Conservation (phyloP, 2,888 invertebrate species). For the Coleophora deauratella region DNA sequence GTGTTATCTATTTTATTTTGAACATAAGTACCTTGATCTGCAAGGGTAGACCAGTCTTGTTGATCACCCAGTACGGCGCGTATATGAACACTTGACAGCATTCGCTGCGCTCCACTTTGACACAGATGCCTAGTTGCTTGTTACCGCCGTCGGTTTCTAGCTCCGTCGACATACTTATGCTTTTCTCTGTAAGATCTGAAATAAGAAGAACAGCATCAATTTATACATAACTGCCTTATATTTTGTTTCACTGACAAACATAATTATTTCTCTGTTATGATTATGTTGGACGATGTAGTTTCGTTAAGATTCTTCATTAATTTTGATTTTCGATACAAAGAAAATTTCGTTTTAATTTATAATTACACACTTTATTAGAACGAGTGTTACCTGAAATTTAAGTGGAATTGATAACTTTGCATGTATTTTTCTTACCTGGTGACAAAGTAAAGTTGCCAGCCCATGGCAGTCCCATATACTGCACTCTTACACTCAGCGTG, state of each 20-base stretch:
- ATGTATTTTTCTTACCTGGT: slow-evolving; percentile 44
- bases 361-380: too few relatives aligned
- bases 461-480: slow-evolving; percentile 82
- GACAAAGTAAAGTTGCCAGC: slow-evolving; percentile 79
- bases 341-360: too few relatives aligned
- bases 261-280: too few relatives aligned
- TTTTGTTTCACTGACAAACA: too few relatives aligned
- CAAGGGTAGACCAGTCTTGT: slow-evolving; percentile 88
- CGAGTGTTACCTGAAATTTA: too few relatives aligned
- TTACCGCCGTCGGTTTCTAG: slow-evolving; percentile 77
- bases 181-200: slow-evolving; percentile 77
- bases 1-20: too few relatives aligned
- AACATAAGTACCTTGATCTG: slow-evolving; percentile 81
- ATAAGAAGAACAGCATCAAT: too few relatives aligned
- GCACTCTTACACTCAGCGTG: slow-evolving; percentile 58
- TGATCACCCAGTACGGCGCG: slow-evolving; percentile 91
- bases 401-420: too few relatives aligned
- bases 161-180: slow-evolving; percentile 78
- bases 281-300: too few relatives aligned
- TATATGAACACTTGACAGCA: slow-evolving; percentile 80
- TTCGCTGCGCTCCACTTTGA: slow-evolving; percentile 74
- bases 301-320: too few relatives aligned
- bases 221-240: too few relatives aligned
- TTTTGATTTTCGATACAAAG: too few relatives aligned
- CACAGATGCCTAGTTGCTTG: slow-evolving; percentile 79